Evolutionary conservation across 2,888 invertebrate species (phyloP), one percentile per base, ranked within the genome.

Genomic region (Mythimna albipuncta): DNA sequence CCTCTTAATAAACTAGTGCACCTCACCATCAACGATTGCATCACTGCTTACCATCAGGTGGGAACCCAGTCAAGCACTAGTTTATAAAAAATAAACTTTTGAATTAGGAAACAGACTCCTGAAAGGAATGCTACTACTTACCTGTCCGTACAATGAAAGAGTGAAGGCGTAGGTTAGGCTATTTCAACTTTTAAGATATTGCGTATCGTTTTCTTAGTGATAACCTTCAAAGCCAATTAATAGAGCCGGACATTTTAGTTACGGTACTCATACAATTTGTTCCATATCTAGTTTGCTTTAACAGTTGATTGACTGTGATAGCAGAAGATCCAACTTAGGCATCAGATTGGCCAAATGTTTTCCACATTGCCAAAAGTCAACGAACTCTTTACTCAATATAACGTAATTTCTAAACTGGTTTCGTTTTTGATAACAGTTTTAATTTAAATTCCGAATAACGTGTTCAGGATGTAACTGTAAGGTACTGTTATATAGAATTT

Each of bases 381-480:
- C 64, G 81, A 81, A 82, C 81, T 75, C 52, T 81, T 69, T 69
- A 58, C 54, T 74, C 21, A 64, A 83, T 19, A 59, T 72, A 80
- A 77, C 81, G 81, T 82, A 76, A 83, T 73, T 76, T 69, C 4
- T 52, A 41, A 76, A 82, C 81, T 54, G 67, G 81, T 83, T 82
- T 64, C 13, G 47, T 47, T 66, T 73, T 62, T 55, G 65, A 65
- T 79, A 80, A 80, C 69, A 64, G 72, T 83, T 71, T 75, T 67
- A 69, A 62, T 70, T 66, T 57, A 52, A 65, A 62, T 72, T 69
- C 58, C 32, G 47, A 67, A 71, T 52, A 76, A 72, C 75, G 9
- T 72, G 69, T 69, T 73, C 64, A 44, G 41, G 58, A 66, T 68
- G 55, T 85, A 81, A 82, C 82, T 76, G 85, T 84, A 71, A 74